Evolutionary conservation across 2,888 invertebrate genomes (phyloP), one percentile per base, ranked within the genome.

Genomic region (Leucophenga maculata): DNA sequence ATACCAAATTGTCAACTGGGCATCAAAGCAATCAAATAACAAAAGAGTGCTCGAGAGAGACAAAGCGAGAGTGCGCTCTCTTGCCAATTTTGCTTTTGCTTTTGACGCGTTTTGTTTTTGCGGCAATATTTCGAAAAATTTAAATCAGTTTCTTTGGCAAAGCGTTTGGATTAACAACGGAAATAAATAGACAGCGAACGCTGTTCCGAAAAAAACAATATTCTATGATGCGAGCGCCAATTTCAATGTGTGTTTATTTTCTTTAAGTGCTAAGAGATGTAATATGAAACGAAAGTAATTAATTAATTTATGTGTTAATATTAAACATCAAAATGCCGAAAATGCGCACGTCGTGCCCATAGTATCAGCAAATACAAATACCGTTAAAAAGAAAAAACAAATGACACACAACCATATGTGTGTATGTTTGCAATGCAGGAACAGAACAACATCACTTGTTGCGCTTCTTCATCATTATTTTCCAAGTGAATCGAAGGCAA

Each of bases 91-190:
- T 46, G 8, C 2, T 44, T 18, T 55, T 44, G 9, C 22, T 64
- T 64, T 46, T n/a, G n/a, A 64, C 18, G 59, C 46, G 62, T 22
- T 46, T 44, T 62, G 62, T 62, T 64, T 64, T 64, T 64, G 62
- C 62, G 46, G 62, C 62, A 11, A 46, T 62, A 46, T 22, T 20
- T 20, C 46, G 20, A 46, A 44, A 46, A 44, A 44, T 46, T 62
- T 13, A 32, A 62, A 46, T 46, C 62, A 62, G n/a, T 62, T 46
- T 62, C 46, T 46, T 62, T 46, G 46, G 46, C 62, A 46, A 46
- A 46, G 44, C 62, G 62, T 62, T 62, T 20, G 46, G 14, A 39
- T 64, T 64, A 64, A 64, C 62, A 64, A 64, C 62, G 48, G 46
- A 64, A 64, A 22, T 64, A 26, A 59, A 32, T 31, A 13, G 55